Evolutionary conservation across 2,113 vertebrate genomes (phyloP), one percentile per base, ranked within the genome.

Genomic region (human): DNA sequence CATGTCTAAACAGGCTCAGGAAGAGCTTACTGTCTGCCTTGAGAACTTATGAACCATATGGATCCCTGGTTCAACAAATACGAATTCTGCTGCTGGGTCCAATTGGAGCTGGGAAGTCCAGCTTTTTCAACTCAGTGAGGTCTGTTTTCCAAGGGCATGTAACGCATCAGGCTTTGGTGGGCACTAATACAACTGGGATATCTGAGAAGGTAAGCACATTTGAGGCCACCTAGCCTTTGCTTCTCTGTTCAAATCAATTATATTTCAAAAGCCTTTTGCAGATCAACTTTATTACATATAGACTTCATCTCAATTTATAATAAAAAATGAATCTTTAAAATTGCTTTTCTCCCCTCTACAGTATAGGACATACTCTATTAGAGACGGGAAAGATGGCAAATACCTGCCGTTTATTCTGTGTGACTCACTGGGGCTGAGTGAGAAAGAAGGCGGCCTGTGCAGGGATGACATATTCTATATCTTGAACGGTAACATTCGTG

Each of bases 61-160:
- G 48, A 79, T 25, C 64, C 6, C 40, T 95, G 25, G 55, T 92
- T 94, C 16, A 22, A 3, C 61, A 97, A 90, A 9, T 68, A 12
- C 48, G n/a, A 45, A 96, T 97, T 88, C 79, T 98, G n/a, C 68
- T 97, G 2, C 43, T 91, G 57, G 68, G 92, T 59, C 97, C 96
- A 5, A 27, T 35, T 48, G 82, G 89, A 91, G 96, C 86, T 43
- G 70, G 45, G 43, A 96, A 89, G 80, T 97, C 89, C 16, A 93
- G 89, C 6, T 97, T 23, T 32, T 14, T 78, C 83, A 93, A 89
- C 22, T 93, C 86, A 66, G 89, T 76, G 38, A 91, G 18, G 2
- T 9, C 66, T 78, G 32, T 95, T 20, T 88, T 98, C 97, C 83
- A 64, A 66, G 97, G 96, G 80, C 35, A 90, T 70, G 98, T 98